Base-by-base conservation (phyloP, 2,888 invertebrate genomes). In the Polymixis flavicincta region DNA sequence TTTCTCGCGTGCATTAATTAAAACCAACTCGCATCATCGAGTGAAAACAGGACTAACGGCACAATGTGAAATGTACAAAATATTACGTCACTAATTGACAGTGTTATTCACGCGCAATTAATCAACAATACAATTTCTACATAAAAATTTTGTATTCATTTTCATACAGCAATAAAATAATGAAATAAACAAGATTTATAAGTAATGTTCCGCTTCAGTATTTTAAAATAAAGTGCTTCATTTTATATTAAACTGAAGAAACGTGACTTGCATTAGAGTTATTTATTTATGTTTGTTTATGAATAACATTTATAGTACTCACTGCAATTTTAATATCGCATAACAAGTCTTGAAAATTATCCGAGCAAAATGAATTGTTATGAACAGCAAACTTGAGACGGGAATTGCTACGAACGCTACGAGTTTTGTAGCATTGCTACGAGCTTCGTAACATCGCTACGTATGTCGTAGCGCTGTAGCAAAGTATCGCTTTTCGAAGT, bases 351-450 rank as follows among this genome's bases (percentile, higher is more conserved):
- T 63, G 55, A 70, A 75, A 79, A 66, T 60, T 66, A 70, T 52
- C 48, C 32, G 52, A 69, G 69, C 65, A 55, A 32, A 66, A 57
- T 52, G 9, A 75, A 69, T 69, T 57, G 69, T 61, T 55, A 48
- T 25, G 42, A 75, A 65, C 55, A 73, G 50, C 63, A 13, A 78
- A 73, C 55, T 77, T 66, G 63, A 57, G 65, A 54, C 19, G 59
- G 22, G 55, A 79, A 63, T 65, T n/a, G 52, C 64, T 76, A 67
- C 59, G 50, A 69, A 0, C n/a, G 74, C 78, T 78, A 68, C 75
- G 50, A 60, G 13, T 8, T 67, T 76, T 55, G 74, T 80, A 80
- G 80, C 67, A 67, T 3, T 25, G 74, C 79, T 78, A 80, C 76
- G 72, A 61, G 19, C 8, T 71, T 76, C 45, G 74, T 59, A 75